These are phyloP conservation scores for Chaunax sp. DNA, from an alignment of 2,797 vertebrate genomes.

Conservation along the genomic window DNA sequence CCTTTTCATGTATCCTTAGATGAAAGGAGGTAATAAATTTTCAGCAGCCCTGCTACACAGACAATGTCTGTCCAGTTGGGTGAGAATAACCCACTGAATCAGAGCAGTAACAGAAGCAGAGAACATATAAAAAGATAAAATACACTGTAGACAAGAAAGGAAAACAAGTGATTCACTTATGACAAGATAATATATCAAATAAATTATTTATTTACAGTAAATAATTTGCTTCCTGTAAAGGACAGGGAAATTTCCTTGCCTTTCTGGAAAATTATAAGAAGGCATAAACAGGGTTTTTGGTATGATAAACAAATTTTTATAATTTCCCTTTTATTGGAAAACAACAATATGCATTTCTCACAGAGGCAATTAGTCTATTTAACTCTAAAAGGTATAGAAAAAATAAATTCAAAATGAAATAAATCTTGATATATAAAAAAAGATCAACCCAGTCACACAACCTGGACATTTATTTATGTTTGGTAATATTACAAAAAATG, in stretches of 20 bases:
- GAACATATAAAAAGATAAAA: background rate
- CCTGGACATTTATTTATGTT: background rate
- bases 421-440: background rate
- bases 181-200: too few relatives aligned
- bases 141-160: background rate
- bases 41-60: background rate
- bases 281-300: too few relatives aligned
- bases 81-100: background rate
- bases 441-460: slow-evolving; percentile 1
- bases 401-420: background rate
- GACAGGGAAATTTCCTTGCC: too few relatives aligned
- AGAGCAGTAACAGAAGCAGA: background rate
- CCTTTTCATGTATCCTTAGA: background rate
- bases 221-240: background rate
- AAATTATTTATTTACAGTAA: too few relatives aligned
- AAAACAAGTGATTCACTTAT: too few relatives aligned
- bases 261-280: too few relatives aligned
- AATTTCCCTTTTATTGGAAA: background rate
- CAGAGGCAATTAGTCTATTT: background rate
- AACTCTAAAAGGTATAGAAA: background rate
- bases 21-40: background rate
- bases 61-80: background rate
- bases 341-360: background rate
- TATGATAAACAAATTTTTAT: too few relatives aligned
- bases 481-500: too few relatives aligned